Evolutionary conservation across 2,888 invertebrate genomes (phyloP).

Genomic region (Spilosoma lubricipeda): DNA sequence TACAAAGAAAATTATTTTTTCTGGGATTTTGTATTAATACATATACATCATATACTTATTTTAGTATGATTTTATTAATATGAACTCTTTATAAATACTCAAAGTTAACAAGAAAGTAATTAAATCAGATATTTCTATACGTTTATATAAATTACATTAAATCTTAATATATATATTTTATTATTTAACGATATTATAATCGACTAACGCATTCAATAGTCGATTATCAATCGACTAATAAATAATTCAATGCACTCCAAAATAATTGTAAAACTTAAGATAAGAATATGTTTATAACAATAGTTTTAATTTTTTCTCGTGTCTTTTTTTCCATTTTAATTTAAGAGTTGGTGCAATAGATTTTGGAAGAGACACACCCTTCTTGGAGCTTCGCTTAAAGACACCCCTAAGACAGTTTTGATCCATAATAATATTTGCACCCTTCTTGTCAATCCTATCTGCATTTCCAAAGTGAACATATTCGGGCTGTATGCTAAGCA

Average conservation of each 20-base stretch:
- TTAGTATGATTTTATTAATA: neutral
- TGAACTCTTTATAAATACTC: neutral
- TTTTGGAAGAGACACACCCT: neutral
- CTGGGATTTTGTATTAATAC: neutral
- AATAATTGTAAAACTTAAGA: too few species aligned
- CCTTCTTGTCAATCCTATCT: conserved; percentile 14
- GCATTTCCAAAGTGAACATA: conserved; percentile 1
- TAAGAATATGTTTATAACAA: neutral
- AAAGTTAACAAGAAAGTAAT: neutral
- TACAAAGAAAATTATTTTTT: too few species aligned
- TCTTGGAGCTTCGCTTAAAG: too few species aligned
- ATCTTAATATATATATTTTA: too few species aligned
- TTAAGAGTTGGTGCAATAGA: too few species aligned
- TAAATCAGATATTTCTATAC: too few species aligned
- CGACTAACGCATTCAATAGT: neutral
- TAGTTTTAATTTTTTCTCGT: too few species aligned
- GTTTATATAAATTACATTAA: too few species aligned
- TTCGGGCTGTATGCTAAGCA: neutral
- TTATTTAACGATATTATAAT: neutral
- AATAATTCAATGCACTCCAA: neutral
- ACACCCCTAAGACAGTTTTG: neutral
- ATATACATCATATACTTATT: neutral
- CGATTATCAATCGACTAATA: neutral
- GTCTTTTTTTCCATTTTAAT: neutral
- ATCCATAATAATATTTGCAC: neutral